Percentiles rank a stretch among this genome's conserved stretches.
Conservation (phyloP, 2,113 vertebrate species). For the Sinosuthora webbiana region DNA sequence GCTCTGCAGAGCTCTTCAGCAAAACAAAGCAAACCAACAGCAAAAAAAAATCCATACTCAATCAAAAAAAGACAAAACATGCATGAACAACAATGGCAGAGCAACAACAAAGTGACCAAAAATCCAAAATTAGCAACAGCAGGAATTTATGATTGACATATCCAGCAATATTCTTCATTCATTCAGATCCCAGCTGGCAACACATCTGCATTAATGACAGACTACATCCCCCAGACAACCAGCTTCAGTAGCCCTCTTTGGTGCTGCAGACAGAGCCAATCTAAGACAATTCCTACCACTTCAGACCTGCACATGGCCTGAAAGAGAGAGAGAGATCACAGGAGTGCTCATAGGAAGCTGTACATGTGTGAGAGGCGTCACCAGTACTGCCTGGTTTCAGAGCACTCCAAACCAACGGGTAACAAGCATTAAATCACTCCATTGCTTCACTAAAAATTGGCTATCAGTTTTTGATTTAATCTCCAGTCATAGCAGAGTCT, state of each 20-base stretch:
- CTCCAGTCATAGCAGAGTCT: neutral
- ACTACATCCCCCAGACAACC: neutral
- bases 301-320: neutral
- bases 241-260: neutral
- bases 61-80: neutral
- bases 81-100: neutral
- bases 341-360: fast-evolving
- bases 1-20: neutral
- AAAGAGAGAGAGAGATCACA: neutral
- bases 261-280: neutral
- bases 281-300: neutral
- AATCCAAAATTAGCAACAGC: neutral
- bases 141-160: neutral
- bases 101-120: neutral
- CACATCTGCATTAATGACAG: neutral
- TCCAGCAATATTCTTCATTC: neutral
- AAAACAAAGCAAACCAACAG: neutral
- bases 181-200: neutral
- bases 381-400: neutral
- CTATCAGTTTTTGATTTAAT: neutral
- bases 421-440: neutral
- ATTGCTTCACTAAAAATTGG: neutral
- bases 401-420: neutral
- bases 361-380: neutral
- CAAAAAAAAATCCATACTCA: neutral